phyloP scores from a whole-genome alignment of 1,140 invertebrate genomes.

The Anagrus nilaparvatae region DNA sequence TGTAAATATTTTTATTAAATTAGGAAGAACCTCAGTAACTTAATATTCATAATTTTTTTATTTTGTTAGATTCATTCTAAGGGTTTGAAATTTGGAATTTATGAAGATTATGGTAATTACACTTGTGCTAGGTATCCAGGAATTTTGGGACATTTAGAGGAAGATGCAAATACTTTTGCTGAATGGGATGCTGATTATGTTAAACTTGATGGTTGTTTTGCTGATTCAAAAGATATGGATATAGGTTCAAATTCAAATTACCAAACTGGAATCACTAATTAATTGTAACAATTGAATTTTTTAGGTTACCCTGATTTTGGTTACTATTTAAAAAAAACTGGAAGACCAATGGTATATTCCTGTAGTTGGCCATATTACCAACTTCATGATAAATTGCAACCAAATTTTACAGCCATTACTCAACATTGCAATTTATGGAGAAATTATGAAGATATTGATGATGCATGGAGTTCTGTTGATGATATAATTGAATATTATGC shows the following conservation, averaged over 20 bases:
- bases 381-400: constrained; percentile 67
- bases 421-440: constrained; percentile 91
- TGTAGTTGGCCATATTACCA: constrained; percentile 97
- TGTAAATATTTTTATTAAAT: constrained; percentile 64
- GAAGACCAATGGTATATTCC: too few relatives aligned
- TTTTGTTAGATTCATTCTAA: constrained; percentile 90
- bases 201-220: constrained; percentile 91
- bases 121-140: too few relatives aligned
- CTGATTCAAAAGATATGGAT: constrained; percentile 73
- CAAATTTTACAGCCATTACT: constrained; percentile 79
- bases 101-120: too few relatives aligned
- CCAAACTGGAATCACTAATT: constrained; percentile 1
- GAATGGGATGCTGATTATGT: constrained; percentile 94
- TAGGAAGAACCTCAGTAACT: too few relatives aligned
- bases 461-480: constrained; percentile 85
- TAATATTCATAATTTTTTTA: too few relatives aligned
- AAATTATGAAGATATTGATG: constrained; percentile 92
- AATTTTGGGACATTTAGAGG: constrained; percentile 71
- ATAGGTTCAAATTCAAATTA: constrained; percentile 38
- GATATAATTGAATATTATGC: constrained; percentile 91
- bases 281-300: constrained; percentile 11
- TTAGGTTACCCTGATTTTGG: constrained; percentile 84
- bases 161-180: constrained; percentile 86
- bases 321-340: constrained; percentile 73
- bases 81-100: constrained; percentile 92